These are phyloP conservation scores for Trichosurus vulpecula DNA, from an alignment of 2,797 vertebrate species.

Conservation along the genomic window DNA sequence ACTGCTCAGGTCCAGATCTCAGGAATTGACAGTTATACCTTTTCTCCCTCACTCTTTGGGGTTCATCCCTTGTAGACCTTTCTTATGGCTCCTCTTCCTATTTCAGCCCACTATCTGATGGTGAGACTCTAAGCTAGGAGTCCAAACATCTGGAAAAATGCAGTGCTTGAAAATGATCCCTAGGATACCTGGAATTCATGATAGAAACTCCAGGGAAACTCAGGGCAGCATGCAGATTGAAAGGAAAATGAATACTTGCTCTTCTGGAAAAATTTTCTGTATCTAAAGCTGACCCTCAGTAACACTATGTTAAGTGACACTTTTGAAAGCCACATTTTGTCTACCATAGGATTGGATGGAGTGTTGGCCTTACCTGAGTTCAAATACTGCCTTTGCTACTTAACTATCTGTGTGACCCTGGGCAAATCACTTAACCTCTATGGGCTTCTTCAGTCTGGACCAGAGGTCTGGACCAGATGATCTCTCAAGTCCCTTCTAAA, in stretches of 20 bases:
- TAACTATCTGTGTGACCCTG: not conserved
- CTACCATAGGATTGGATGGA: not conserved
- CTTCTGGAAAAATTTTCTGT: constrained; percentile 32
- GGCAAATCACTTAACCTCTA: not conserved
- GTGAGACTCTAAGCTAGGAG: not conserved
- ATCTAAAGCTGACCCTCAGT: constrained; percentile 19
- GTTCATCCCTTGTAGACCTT: not conserved
- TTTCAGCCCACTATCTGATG: not conserved
- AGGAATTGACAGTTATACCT: not conserved
- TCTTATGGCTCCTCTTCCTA: not conserved
- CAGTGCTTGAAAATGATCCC: not conserved
- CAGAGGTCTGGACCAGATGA: not conserved
- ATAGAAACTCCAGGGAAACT: constrained; percentile 40
- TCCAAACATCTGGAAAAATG: not conserved
- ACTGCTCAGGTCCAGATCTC: not conserved
- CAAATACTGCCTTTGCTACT: not conserved
- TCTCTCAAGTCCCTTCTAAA: not conserved
- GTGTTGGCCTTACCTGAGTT: not conserved
- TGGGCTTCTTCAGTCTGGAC: not conserved
- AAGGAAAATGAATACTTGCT: constrained; percentile 8
- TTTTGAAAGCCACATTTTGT: constrained; percentile 23
- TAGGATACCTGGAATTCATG: not conserved
- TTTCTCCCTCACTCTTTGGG: not conserved
- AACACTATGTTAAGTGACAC: not conserved
- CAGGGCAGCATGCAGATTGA: not conserved